Base-by-base conservation (phyloP, 2,888 invertebrate species). In the Melanotus villosus region DNA sequence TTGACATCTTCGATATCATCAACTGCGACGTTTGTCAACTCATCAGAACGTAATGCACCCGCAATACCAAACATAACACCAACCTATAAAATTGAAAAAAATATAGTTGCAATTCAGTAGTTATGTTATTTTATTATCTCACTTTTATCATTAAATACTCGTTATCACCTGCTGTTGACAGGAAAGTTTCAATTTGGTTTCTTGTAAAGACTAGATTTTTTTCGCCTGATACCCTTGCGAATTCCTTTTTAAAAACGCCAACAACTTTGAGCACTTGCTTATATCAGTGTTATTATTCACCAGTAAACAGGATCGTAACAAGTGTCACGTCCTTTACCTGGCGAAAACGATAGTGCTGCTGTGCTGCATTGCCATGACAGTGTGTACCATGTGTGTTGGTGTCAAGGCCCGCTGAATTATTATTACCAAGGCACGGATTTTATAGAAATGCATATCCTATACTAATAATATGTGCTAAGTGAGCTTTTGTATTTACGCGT, bases 181-280 rank as follows among this genome's bases (percentile, higher is more conserved):
- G n/a, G 41, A 58, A 58, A 16, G 2, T 58, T 38, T 21, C 21
- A 19, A 58, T 41, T 9, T 58, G 34, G 2, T 43, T 21, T 34
- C 19, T 58, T 3, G 41, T 41, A 1, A 58, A 41, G 16, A 18
- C 16, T 43, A 18, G 34, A 21, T 7, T 58, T 38, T 38, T 58
- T 58, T 58, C 1, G 58, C 10, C 30, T 34, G 4, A 19, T 58
- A 58, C 1, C 58, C 58, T 2, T 7, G 2, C 2, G 19, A 34
- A 5, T 58, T 58, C 34, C 12, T 5, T 23, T 58, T 58, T 6
- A 58, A 19, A 18, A 19, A 38, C 14, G 58, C 58, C 2, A 58
- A 18, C 14, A 58, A 58, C 2, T 16, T 58, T 12, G 41, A 16
- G 19, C 3, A 58, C n/a, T 38, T 58, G 41, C 34, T 18, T 9